Percentiles rank a stretch among this genome's conserved stretches.
These are phyloP conservation scores for Marasmarcha lunaedactyla DNA, from an alignment of 2,888 invertebrate species.

Conservation along the genomic window DNA sequence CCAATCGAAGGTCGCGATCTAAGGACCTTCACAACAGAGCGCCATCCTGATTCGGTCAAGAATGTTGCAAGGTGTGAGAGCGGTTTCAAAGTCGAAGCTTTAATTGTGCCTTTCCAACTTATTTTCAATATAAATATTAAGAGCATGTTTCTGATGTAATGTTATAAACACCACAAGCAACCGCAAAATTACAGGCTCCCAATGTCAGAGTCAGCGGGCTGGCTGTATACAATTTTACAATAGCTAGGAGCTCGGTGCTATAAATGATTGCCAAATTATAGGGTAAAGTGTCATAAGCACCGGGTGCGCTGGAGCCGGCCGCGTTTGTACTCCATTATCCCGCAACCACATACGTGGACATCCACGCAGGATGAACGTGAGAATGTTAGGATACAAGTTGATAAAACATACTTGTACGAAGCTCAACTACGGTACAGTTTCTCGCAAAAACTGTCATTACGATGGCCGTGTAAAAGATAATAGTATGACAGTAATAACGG, in stretches of 20 bases:
- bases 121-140: conserved; percentile 15
- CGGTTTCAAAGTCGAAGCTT: conserved; percentile 3
- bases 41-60: background rate
- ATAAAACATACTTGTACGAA: no score
- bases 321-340: conserved; percentile 31
- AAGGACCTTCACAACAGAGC: background rate
- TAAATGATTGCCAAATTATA: conserved; percentile 58
- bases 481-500: no score
- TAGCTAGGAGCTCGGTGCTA: conserved; percentile 30
- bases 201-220: conserved; percentile 49
- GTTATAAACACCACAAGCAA: conserved; percentile 50
- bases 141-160: conserved; percentile 29
- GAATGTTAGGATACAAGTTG: background rate
- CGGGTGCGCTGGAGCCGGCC: conserved; percentile 27
- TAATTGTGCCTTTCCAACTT: conserved; percentile 21
- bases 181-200: conserved; percentile 57
- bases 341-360: no score
- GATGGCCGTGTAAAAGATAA: no score
- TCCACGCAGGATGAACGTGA: background rate
- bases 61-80: conserved; percentile 1
- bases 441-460: no score
- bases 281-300: conserved; percentile 55
- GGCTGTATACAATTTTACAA: conserved; percentile 30
- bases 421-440: no score
- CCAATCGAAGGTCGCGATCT: background rate